Evolutionary conservation across 2,113 vertebrate species (phyloP).

Genomic region (Equus quagga): DNA sequence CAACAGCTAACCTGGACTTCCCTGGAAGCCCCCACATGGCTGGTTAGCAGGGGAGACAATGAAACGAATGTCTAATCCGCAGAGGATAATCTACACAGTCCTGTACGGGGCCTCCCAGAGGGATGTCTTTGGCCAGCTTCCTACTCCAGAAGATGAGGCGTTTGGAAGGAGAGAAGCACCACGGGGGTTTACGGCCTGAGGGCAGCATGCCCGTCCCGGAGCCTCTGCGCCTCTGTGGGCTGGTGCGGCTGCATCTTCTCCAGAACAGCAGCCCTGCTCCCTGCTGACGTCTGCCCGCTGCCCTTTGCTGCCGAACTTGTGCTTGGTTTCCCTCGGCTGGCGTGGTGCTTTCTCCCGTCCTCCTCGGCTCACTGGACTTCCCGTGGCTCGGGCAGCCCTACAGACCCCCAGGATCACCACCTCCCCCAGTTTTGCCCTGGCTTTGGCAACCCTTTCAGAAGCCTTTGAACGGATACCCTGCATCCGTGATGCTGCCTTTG

Average conservation of each 20-base stretch:
- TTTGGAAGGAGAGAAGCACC: neutral
- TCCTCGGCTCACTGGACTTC: neutral
- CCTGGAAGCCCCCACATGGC: neutral
- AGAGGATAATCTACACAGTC: neutral
- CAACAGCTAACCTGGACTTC: constrained; percentile 1
- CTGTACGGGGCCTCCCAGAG: neutral
- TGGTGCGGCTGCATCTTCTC: neutral
- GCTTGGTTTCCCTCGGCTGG: neutral
- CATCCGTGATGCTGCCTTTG: neutral
- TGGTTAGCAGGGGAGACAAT: neutral
- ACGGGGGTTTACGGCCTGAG: neutral
- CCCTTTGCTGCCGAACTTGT: neutral
- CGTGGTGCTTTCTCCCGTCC: neutral
- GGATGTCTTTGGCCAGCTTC: neutral
- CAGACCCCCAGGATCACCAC: neutral
- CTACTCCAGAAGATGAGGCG: neutral
- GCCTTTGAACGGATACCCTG: neutral
- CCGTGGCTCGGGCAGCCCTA: neutral
- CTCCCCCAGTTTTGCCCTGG: neutral
- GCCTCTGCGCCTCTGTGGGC: neutral
- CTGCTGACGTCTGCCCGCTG: too few relatives aligned
- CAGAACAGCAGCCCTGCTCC: neutral
- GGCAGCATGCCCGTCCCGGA: too few relatives aligned
- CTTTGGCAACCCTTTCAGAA: neutral
- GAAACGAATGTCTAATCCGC: neutral